Conservation (phyloP, 2,797 vertebrate species). For the Pantherophis alleghaniensis region DNA sequence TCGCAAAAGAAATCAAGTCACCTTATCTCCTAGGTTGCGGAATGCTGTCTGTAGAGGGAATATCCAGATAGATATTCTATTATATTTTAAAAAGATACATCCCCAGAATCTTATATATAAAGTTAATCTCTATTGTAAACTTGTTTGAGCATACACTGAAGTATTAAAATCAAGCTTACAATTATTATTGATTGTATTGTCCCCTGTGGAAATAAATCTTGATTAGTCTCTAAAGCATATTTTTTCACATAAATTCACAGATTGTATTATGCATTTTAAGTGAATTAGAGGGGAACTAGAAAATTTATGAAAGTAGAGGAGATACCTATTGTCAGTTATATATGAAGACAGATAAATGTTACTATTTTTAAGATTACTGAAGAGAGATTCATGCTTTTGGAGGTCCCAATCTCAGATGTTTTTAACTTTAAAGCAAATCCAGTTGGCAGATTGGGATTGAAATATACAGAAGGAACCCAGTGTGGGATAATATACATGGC, state of each 20-base stretch:
- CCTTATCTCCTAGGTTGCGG: neutral
- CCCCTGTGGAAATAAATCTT: neutral
- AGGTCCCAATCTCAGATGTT: neutral
- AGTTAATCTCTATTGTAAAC: neutral
- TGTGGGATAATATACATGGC: neutral
- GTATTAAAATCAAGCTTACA: neutral
- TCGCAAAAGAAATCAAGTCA: constrained; percentile 20
- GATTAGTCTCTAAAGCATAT: neutral
- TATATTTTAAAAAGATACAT: neutral
- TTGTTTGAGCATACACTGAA: neutral
- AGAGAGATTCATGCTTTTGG: neutral
- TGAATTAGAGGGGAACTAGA: neutral
- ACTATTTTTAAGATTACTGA: neutral
- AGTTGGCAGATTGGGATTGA: neutral
- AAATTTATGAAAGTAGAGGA: neutral
- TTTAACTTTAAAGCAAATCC: neutral
- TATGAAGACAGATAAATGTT: neutral
- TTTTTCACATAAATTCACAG: neutral
- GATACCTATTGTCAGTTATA: neutral
- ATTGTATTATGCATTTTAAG: neutral
- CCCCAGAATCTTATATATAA: neutral
- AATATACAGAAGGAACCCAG: neutral
- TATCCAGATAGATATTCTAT: neutral
- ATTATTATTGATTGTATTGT: neutral
- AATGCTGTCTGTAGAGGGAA: neutral